Conservation (phyloP, 2,888 invertebrate species). For the Plagodis dolabraria region DNA sequence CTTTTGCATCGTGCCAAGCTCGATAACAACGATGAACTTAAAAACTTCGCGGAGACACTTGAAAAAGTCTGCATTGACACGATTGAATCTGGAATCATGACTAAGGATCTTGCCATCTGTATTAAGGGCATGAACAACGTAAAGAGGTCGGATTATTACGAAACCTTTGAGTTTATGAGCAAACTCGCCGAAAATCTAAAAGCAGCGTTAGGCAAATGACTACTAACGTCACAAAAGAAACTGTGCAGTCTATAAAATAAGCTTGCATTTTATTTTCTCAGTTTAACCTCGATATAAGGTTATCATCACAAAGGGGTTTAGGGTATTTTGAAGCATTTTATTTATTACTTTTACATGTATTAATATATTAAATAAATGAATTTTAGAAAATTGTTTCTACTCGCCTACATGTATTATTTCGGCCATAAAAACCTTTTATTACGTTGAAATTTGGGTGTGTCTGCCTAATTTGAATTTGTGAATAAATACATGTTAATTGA, state of each 20-base stretch:
- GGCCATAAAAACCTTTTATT: constrained; percentile 4
- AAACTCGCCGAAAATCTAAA: constrained; percentile 96
- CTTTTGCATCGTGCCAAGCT: constrained; percentile 97
- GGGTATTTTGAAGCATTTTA: constrained; percentile 69
- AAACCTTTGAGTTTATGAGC: constrained; percentile 98
- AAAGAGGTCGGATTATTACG: constrained; percentile 93
- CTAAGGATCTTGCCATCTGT: constrained; percentile 99
- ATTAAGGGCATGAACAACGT: constrained; percentile 96
- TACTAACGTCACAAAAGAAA: constrained; percentile 44
- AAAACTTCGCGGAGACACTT: constrained; percentile 92
- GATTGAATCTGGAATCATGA: constrained; percentile 97
- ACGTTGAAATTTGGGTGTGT: constrained; percentile 1
- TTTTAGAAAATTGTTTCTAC: constrained; percentile 27
- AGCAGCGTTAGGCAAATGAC: constrained; percentile 85
- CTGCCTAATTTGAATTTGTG: constrained; percentile 7
- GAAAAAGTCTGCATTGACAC: constrained; percentile 97
- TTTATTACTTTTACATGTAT: constrained; percentile 50
- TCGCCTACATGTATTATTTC: constrained; percentile 1
- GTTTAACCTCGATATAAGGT: constrained; percentile 40
- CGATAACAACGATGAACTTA: constrained; percentile 91
- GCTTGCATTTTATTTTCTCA: constrained; percentile 36
- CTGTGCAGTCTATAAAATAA: constrained; percentile 61
- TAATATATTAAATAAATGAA: constrained; percentile 49
- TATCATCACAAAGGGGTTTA: constrained; percentile 56
- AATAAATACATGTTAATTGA: neutral